Evolutionary conservation across 2,113 vertebrate genomes (phyloP).

Genomic region (Terrapene triunguis): DNA sequence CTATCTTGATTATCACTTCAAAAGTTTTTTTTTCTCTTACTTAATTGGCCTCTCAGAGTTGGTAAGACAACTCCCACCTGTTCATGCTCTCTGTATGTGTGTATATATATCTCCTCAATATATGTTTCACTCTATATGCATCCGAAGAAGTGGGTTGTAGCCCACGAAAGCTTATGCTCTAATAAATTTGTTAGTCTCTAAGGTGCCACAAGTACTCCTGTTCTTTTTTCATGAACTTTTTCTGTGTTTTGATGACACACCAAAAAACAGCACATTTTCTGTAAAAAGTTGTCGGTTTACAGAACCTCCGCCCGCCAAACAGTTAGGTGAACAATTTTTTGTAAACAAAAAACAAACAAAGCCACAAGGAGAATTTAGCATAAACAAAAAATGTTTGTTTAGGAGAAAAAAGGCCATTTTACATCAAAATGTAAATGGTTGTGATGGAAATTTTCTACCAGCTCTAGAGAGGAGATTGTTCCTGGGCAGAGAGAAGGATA

Average conservation of each 20-base stretch:
- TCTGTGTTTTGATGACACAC: neutral
- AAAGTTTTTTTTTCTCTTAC: no score
- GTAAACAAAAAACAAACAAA: neutral
- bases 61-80: no score
- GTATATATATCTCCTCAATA: no score
- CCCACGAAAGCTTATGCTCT: no score
- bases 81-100: no score
- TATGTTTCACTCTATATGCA: no score
- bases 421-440: neutral
- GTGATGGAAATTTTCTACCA: neutral
- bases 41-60: no score
- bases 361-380: neutral
- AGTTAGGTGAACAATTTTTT: neutral
- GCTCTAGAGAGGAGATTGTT: neutral
- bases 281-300: neutral
- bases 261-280: neutral
- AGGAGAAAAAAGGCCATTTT: neutral
- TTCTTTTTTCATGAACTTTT: neutral
- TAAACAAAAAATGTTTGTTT: neutral
- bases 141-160: no score
- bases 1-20: no score
- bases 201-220: no score
- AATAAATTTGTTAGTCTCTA: no score
- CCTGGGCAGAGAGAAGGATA: neutral
- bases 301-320: no score